phyloP scores from a whole-genome alignment of 2,888 invertebrate species.

The Aphrophora alni region DNA sequence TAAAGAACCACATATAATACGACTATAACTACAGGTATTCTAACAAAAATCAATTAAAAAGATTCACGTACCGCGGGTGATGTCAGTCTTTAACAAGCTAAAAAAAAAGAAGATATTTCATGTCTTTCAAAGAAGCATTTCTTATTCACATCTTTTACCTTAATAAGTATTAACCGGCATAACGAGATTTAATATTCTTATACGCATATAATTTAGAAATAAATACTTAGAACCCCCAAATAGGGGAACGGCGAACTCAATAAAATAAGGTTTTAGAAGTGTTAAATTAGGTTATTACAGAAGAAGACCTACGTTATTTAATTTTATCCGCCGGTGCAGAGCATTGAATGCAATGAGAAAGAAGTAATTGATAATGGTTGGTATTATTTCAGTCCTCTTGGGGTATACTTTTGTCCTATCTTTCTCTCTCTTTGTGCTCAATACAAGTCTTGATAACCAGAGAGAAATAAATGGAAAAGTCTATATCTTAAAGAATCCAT shows the following conservation, averaged over 20 bases:
- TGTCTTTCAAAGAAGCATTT: no score
- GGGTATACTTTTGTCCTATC: neutral
- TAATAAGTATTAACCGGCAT: no score
- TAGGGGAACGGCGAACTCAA: neutral
- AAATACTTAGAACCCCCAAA: neutral
- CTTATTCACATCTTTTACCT: no score
- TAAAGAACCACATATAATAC: no score
- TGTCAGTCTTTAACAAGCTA: no score
- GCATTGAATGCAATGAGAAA: neutral
- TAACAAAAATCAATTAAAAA: no score
- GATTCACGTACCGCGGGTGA: no score
- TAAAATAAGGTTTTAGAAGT: neutral
- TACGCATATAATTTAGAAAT: neutral
- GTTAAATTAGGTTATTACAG: conserved; percentile 5
- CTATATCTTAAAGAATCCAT: no score
- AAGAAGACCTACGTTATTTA: neutral
- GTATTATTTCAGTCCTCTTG: neutral
- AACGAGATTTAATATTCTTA: no score
- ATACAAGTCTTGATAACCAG: neutral
- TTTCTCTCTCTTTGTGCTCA: neutral
- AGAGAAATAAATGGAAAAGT: neutral
- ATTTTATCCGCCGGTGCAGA: neutral
- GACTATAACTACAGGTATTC: no score
- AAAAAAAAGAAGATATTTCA: no score
- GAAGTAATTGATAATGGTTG: conserved; percentile 9